A percentile compares a stretch with the other conserved stretches of the same genome.
Conservation (phyloP, 2,113 vertebrate genomes). For the Eclectus roratus region DNA sequence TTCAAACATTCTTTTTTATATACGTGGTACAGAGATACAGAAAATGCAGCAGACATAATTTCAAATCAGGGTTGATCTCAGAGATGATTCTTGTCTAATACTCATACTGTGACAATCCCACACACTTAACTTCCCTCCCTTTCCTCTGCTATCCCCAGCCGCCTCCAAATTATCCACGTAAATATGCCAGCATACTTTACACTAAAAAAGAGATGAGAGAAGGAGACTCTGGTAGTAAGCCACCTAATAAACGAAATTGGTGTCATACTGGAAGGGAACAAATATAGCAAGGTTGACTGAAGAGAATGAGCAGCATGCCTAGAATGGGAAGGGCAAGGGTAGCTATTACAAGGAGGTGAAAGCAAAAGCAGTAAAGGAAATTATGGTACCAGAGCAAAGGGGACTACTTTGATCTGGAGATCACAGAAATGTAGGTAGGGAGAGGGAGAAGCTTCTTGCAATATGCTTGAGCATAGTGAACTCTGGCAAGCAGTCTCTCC, state of each 20-base stretch:
- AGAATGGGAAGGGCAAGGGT: background rate
- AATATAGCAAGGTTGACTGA: background rate
- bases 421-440: background rate
- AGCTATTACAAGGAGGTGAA: background rate
- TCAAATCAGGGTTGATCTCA: background rate
- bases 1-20: background rate
- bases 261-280: background rate
- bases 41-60: background rate
- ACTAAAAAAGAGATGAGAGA: background rate
- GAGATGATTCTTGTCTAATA: background rate
- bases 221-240: background rate
- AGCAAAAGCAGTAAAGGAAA: background rate
- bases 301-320: background rate
- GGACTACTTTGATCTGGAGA: background rate
- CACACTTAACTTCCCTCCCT: background rate
- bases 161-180: background rate
- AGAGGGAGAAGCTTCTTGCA: background rate
- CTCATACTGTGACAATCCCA: background rate
- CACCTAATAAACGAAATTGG: background rate
- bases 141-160: background rate
- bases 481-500: background rate
- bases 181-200: background rate
- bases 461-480: background rate
- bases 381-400: background rate
- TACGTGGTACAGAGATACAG: background rate